Evolutionary conservation across 2,888 invertebrate genomes (phyloP).

Genomic region (Carcina quercana): DNA sequence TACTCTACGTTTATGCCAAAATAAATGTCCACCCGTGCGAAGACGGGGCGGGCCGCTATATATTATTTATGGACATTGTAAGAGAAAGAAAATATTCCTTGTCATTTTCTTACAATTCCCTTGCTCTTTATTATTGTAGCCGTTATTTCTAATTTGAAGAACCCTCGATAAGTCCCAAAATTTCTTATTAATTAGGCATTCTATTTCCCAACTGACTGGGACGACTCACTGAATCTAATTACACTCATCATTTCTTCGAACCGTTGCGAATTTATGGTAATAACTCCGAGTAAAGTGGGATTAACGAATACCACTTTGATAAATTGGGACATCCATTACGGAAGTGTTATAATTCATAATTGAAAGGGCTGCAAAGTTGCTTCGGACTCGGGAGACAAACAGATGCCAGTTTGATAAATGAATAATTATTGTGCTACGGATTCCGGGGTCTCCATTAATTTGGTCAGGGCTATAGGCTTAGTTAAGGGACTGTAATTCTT

Average conservation of each 20-base stretch:
- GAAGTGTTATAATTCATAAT: constrained; percentile 70
- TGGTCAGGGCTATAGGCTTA: constrained; percentile 25
- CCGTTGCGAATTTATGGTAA: constrained; percentile 64
- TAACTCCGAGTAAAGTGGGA: constrained; percentile 47
- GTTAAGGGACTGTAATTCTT: too few species aligned
- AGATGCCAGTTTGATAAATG: constrained; percentile 63
- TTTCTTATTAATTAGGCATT: constrained; percentile 28
- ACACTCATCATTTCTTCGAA: constrained; percentile 59
- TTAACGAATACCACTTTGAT: constrained; percentile 66
- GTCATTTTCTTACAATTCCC: too few species aligned
- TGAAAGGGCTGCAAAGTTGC: constrained; percentile 64
- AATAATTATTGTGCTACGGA: constrained; percentile 70
- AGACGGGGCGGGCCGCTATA: too few species aligned
- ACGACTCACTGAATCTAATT: constrained; percentile 50
- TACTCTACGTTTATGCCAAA: too few species aligned
- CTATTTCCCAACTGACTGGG: constrained; percentile 6
- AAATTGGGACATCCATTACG: constrained; percentile 67
- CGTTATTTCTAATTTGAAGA: too few species aligned
- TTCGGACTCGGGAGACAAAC: constrained; percentile 54
- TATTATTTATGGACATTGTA: too few species aligned
- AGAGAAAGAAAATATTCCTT: too few species aligned
- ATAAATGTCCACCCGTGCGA: too few species aligned
- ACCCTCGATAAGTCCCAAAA: constrained; percentile 19
- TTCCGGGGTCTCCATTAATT: constrained; percentile 30
- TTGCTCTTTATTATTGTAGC: too few species aligned